phyloP scores from a whole-genome alignment of 2,797 vertebrate species.

The Epinephelus malabaricus region DNA sequence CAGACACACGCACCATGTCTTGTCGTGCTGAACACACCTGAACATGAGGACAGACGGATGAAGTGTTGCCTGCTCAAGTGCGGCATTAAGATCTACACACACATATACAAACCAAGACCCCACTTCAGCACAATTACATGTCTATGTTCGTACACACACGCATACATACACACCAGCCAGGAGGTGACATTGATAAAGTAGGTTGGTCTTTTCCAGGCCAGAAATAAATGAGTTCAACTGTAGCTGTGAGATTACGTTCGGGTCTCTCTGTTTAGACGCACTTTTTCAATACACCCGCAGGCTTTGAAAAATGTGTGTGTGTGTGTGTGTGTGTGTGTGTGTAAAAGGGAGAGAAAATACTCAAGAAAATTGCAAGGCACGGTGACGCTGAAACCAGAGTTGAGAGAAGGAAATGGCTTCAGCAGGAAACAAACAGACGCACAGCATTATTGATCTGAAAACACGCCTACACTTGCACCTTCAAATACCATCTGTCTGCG shows the following conservation, averaged over 20 bases:
- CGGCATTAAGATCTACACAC: neutral
- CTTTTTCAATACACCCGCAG: constrained; percentile 62
- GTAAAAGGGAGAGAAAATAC: constrained; percentile 34
- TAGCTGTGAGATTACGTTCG: constrained; percentile 79
- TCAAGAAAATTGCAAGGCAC: constrained; percentile 31
- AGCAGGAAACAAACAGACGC: constrained; percentile 28
- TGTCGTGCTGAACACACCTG: constrained; percentile 4
- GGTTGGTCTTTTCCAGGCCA: constrained; percentile 71
- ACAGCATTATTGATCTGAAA: constrained; percentile 36
- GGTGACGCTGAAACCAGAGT: constrained; percentile 31
- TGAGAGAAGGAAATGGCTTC: constrained; percentile 1
- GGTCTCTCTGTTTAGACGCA: constrained; percentile 67
- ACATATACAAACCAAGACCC: constrained; percentile 10
- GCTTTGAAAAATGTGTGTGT: constrained; percentile 38
- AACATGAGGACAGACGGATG: neutral
- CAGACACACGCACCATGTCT: neutral
- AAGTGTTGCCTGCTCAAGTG: constrained; percentile 1
- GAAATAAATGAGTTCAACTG: constrained; percentile 84
- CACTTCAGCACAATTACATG: constrained; percentile 43
- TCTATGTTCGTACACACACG: constrained; percentile 30
- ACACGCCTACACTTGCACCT: constrained; percentile 9
- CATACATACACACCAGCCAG: constrained; percentile 45
- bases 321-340: constrained; percentile 29
- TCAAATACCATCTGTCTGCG: constrained; percentile 7
- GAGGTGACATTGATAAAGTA: constrained; percentile 79